Evolutionary conservation across 2,113 vertebrate genomes (phyloP), one percentile per base, ranked within the genome.

Genomic region (Anarrhichthys ocellatus): DNA sequence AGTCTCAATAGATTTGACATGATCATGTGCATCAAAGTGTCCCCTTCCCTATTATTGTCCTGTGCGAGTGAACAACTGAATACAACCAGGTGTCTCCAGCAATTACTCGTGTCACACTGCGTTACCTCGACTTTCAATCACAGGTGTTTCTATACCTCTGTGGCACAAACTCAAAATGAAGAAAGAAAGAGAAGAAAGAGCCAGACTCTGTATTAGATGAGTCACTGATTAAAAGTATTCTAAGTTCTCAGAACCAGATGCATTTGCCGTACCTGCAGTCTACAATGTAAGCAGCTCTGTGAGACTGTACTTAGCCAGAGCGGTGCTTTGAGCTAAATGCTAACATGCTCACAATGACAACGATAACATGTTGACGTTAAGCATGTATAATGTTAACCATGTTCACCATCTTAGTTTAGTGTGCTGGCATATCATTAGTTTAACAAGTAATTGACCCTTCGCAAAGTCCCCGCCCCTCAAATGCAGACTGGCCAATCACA

Each of bases 61-160:
- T 22, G 32, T 79, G n/a, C 63, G 65, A 80, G 59, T 22, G 81
- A 38, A 54, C 42, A 62, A 58, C 56, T 65, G 36, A 72, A 68
- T 9, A 34, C 48, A 20, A 62, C 69, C 67, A 68, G 61, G 48
- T 73, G 42, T 75, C 64, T 71, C 69, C 54, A 74, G 79, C 83
- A 77, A 73, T 83, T 64, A 27, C 70, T 42, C 20, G 64, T 70
- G 36, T 72, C 76, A 66, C 54, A 27, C 44, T 50, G 61, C 13
- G 29, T 64, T 79, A 44, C 54, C 18, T n/a, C 4, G 0, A 59
- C 80, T 54, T 88, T 89, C 75, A 89, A 76, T 87, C 66, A 86
- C 48, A 24, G 36, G 10, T 69, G 63, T 48, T 70, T 58, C 27
- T 14, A 54, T 15, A 48, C 65, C 58, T 72, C 38, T 71, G 48